Base-by-base conservation (phyloP, 2,888 invertebrate species). In the Zygogramma bicolorata region DNA sequence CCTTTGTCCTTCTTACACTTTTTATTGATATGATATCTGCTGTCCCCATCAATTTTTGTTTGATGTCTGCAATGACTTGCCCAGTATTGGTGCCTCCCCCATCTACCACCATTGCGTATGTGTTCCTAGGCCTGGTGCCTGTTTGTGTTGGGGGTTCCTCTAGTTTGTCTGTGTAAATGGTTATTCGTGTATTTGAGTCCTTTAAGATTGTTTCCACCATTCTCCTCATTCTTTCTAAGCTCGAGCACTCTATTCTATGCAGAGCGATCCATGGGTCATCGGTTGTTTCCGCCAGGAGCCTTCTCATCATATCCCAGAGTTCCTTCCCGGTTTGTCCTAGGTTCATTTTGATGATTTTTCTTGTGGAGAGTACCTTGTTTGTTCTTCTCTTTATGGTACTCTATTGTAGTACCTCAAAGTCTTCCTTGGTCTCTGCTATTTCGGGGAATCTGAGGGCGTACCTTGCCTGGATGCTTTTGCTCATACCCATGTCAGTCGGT, bases 311-410 rank as follows among this genome's bases (percentile, higher is more conserved):
- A 13, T 71, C 29, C 72, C 69, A 72, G 5, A 72, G 65, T 18
- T 65, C 22, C 29, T 70, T 57, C 15, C 57, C 60, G 6, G 60
- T 66, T 8, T 25, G 10, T 10, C 42, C 20, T 29, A 15, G 46
- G n/a, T 20, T 8, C 20, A 66, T 62, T 42, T 72, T 63, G 10
- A 70, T 65, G 8, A 72, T 58, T 66, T 72, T 72, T 25, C 58
- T 25, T 15, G 27, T 22, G n/a, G 58, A 65, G n/a, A 34, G 34
- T 13, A 34, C 34, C 34, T 34, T 49, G 15, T 65, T 57, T 18
- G 25, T 22, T 15, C 34, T 20, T 22, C 31, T 63, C 10, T 53
- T 38, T 68, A 61, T 71, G 27, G 67, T 60, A n/a, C 49, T 71
- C 27, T 62, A 22, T 38, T 69, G 62, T 53, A 70, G 22, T 22